Evolutionary conservation across 2,797 vertebrate genomes (phyloP), one percentile per base, ranked within the genome.

Genomic region (Odontamblyopus rebecca): DNA sequence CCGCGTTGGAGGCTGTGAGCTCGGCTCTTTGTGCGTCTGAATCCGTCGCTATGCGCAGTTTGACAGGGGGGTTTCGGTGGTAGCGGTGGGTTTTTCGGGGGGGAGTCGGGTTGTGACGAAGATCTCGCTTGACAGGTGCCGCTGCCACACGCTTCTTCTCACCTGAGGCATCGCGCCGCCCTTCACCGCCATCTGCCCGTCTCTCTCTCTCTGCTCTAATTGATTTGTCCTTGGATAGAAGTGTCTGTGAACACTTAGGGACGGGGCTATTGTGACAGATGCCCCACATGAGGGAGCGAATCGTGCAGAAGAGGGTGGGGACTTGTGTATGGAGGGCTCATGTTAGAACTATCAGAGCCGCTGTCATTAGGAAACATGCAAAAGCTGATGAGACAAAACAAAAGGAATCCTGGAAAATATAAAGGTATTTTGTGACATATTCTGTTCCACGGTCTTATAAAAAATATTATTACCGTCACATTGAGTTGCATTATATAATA

Each of bases 151-250:
- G 71, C 85, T 78, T 79, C 83, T 81, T 90, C 88, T 92, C 87
- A 93, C 92, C 91, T 91, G 90, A 92, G 90, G 90, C 89, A 70
- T 81, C 38, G 79, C 9, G 61, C 73, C 83, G 91, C 92, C 89
- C 93, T 93, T 91, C 93, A 91, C 70, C 88, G 88, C 91, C 91
- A 91, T 93, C 91, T 92, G 90, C 82, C 88, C 82, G 85, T 85
- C 83, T 76, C 78, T 85, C 77, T 15, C 82, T 76, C 79, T 85
- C 78, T 13, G 81, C 23, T 68, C 86, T 93, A 93, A 94, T 94
- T 93, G 90, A 93, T 93, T 93, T 91, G 91, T 92, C 91, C 90
- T 93, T 93, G 91, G 77, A 84, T 75, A 71, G 85, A 88, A 26
- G 85, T 75, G 77, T 82, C 78, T 81, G 60, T 0, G n/a, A 78